Percentiles rank a stretch among this genome's conserved stretches.
Conservation (phyloP, 30 jellyfish, hydroid and myxozoan genomes). For the Aurelia sp. region DNA sequence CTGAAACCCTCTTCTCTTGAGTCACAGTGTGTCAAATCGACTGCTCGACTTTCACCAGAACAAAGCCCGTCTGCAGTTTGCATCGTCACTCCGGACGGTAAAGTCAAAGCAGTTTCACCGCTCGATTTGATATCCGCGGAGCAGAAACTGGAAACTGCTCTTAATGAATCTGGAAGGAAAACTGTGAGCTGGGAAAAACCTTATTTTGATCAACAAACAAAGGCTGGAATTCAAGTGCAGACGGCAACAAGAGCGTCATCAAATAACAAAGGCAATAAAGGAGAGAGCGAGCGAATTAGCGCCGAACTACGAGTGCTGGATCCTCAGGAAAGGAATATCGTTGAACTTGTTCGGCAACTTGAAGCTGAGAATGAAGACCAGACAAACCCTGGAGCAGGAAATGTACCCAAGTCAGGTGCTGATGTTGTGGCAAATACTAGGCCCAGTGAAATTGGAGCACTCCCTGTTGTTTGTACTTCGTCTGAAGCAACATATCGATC, state of each 20-base stretch:
- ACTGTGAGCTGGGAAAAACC: background rate
- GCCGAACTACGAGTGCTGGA: slow-evolving; percentile 59
- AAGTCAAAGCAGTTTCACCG: slow-evolving; percentile 64
- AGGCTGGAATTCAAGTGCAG: background rate
- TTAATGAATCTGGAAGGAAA: too few species aligned
- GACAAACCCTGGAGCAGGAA: background rate
- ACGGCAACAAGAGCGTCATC: background rate
- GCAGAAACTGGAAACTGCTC: background rate
- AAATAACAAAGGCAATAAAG: background rate
- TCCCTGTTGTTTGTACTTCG: background rate
- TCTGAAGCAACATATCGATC: slow-evolving; percentile 10
- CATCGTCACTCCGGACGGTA: slow-evolving; percentile 61
- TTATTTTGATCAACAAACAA: background rate
- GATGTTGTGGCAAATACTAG: background rate
- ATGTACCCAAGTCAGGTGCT: background rate
- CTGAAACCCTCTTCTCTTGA: background rate
- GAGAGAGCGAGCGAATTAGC: slow-evolving; percentile 26
- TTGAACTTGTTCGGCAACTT: slow-evolving; percentile 51
- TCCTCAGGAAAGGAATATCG: slow-evolving; percentile 63
- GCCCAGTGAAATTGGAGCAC: background rate
- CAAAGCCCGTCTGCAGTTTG: slow-evolving; percentile 36
- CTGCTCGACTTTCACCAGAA: background rate
- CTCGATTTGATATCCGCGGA: slow-evolving; percentile 4
- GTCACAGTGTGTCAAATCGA: background rate
- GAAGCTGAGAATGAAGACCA: slow-evolving; percentile 47